Evolutionary conservation across 2,113 vertebrate genomes (phyloP).

Genomic region (Brachionichthys hirsutus): DNA sequence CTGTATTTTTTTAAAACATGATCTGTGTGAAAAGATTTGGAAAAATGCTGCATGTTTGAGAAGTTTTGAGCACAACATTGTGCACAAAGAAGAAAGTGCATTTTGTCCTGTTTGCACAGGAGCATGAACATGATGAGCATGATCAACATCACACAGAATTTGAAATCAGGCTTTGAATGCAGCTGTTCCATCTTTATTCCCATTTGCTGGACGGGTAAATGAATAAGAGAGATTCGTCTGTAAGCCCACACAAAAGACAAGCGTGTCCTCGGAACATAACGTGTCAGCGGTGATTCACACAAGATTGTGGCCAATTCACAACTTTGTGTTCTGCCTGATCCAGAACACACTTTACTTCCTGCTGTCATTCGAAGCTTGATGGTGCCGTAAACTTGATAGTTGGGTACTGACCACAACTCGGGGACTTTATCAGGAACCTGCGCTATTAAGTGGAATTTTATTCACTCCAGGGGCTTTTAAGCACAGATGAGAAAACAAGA

Average conservation of each 20-base stretch:
- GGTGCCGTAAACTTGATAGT: conserved; percentile 39
- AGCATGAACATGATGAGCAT: too few relatives aligned
- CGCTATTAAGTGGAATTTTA: conserved; percentile 58
- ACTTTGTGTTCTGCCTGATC: conserved; percentile 8
- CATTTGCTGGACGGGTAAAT: conserved; percentile 6
- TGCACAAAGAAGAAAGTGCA: conserved; percentile 1
- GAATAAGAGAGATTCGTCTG: conserved; percentile 16
- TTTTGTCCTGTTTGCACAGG: conserved; percentile 32
- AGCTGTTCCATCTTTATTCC: conserved; percentile 4
- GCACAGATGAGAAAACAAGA: conserved; percentile 14
- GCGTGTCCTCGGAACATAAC: conserved; percentile 26
- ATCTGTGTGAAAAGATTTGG: too few relatives aligned
- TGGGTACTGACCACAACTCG: conserved; percentile 40
- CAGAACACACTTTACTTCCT: conserved; percentile 16
- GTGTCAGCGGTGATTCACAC: conserved; percentile 25
- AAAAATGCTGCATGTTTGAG: too few relatives aligned
- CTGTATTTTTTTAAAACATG: too few relatives aligned
- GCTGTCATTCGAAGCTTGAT: conserved; percentile 28
- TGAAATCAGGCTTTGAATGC: conserved; percentile 36
- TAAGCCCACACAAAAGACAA: conserved; percentile 10
- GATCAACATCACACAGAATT: conserved; percentile 39
- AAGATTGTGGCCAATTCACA: conserved; percentile 6
- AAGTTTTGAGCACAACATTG: conserved; percentile 5
- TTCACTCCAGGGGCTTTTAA: conserved; percentile 32
- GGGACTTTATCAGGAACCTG: conserved; percentile 36